Base-by-base conservation (phyloP, 2,113 vertebrate genomes). In the Brachyhypopomus gauderio region DNA sequence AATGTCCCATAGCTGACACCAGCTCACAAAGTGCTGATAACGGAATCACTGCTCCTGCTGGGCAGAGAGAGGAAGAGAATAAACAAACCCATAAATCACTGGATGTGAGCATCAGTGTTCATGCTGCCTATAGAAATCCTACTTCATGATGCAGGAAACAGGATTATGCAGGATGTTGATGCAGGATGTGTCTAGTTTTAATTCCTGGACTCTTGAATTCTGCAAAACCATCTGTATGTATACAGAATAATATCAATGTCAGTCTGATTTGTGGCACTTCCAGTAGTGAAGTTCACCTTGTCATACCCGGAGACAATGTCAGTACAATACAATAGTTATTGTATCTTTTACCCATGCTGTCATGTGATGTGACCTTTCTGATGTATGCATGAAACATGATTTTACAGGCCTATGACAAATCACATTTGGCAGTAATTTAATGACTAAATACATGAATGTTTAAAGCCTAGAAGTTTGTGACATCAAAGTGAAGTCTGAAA, bases 41-140 rank as follows among this genome's bases (percentile, higher is more conserved):
- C 41, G 66, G 36, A 69, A 81, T 81, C 63, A 52, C 36, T 17
- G 36, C 6, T 69, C 80, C 63, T 69, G 63, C 77, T 83, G 60
- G 72, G 63, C 70, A 69, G 11, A 30, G 48, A 64, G 34, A 25
- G 64, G 74, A 25, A 74, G 62, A 78, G 60, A 25, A 83, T 30
- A 83, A 64, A 74, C 80, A 81, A 76, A 22, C 72, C 55, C 0
- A 23, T 70, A 55, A 75, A 69, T 81, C 80, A 81, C 72, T 22
- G 34, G 63, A 62, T 66, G 16, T 48, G n/a, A 59, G 19, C 56
- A 70, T n/a, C 52, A n/a, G 63, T 70, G 52, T 76, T 69, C 41
- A 81, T 48, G 30, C 52, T 45, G 34, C 25, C 75, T 19, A 70
- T 38, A 22, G 45, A 72, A 55, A 16, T 17, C 74, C 12, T 55